These are phyloP conservation scores for Oscheius myriophilus DNA, from an alignment of 2,888 invertebrate genomes.

Conservation along the genomic window DNA sequence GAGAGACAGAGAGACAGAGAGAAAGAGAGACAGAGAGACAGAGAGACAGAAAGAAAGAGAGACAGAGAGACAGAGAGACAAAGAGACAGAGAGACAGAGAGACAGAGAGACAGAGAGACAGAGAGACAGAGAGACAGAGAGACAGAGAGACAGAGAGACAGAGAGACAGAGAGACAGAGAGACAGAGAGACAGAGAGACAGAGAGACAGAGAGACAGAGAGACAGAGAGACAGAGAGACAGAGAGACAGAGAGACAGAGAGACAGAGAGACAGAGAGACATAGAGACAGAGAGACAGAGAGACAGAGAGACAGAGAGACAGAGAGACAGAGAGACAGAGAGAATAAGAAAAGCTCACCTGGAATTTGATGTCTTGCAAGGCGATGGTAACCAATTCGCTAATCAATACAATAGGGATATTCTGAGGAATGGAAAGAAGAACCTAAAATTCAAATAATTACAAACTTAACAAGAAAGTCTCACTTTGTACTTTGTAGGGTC, in stretches of 20 bases:
- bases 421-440: slow-evolving; percentile 67
- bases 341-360: slow-evolving; percentile 37
- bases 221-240: slow-evolving; percentile 3
- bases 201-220: no score
- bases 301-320: not conserved
- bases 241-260: not conserved
- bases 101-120: no score
- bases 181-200: no score
- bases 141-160: not conserved
- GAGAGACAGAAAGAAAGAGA: no score
- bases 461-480: not conserved
- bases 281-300: no score
- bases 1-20: not conserved
- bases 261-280: not conserved
- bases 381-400: slow-evolving; percentile 70
- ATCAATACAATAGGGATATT: slow-evolving; percentile 61
- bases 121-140: slow-evolving; percentile 5
- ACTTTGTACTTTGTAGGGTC: slow-evolving; percentile 73
- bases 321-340: slow-evolving; percentile 6
- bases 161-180: not conserved
- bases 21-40: not conserved
- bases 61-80: not conserved
- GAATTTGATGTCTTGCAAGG: slow-evolving; percentile 61
- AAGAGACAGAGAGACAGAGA: no score
- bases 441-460: slow-evolving; percentile 32